A percentile compares a stretch with the other conserved stretches of the same genome.
These are phyloP conservation scores for Sipha maydis DNA, from an alignment of 2,888 invertebrate species.

Conservation along the genomic window DNA sequence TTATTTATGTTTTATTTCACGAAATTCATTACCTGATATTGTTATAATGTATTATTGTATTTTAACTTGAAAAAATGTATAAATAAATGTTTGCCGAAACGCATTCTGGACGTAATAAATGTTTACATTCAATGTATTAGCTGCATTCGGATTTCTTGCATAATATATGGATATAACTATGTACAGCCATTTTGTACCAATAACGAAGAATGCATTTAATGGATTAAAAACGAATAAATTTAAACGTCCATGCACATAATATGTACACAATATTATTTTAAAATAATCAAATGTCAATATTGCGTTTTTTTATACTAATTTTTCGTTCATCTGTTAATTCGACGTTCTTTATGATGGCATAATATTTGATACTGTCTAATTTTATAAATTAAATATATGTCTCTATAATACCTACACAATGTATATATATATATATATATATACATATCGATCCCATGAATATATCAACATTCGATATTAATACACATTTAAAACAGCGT, in stretches of 20 bases:
- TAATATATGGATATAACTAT: neutral
- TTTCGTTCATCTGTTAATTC: conserved; percentile 40
- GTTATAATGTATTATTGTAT: neutral
- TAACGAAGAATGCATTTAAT: conserved; percentile 26
- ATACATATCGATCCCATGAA: neutral
- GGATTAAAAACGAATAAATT: conserved; percentile 38
- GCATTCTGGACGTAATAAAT: neutral
- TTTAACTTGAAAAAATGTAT: neutral
- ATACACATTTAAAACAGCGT: too few species aligned
- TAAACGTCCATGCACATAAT: conserved; percentile 13
- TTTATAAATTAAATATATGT: too few species aligned
- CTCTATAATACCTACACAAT: too few species aligned
- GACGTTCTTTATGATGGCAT: conserved; percentile 22
- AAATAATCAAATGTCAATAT: conserved; percentile 53
- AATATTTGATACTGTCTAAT: conserved; percentile 1
- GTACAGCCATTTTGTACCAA: neutral
- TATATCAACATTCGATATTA: too few species aligned
- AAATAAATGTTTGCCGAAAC: neutral
- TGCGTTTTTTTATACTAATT: conserved; percentile 21
- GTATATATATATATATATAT: neutral
- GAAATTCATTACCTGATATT: neutral
- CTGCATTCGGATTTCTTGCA: neutral
- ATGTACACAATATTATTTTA: conserved; percentile 36
- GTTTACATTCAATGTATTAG: neutral
- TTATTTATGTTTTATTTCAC: neutral